Base-by-base conservation (phyloP, 2,797 vertebrate species). In the Molothrus ater region DNA sequence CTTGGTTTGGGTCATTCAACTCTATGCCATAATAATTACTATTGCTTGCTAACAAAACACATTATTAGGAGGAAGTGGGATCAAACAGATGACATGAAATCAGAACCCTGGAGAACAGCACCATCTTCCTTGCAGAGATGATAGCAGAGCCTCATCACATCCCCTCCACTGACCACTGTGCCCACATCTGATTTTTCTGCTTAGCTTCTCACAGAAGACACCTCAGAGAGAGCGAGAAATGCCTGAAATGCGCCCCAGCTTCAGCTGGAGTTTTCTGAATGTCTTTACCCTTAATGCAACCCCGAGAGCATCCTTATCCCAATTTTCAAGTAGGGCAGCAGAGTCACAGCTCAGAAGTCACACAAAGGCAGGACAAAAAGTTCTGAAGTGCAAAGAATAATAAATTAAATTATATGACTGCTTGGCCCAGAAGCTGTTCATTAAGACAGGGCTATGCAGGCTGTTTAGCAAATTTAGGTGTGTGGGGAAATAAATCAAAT, bases 401-500 rank as follows among this genome's bases (percentile, higher is more conserved):
- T 48, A 48, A 78, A 83, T 80, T n/a, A 28, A 86, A 60, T 74
- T 72, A 50, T 40, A n/a, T 19, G 38, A 57, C 34, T 79, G 19
- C 50, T 79, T 93, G 73, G 29, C 42, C 59, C 76, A 90, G 57
- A 68, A 92, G 11, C 48, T 90, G 88, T 12, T 88, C 51, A 88
- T 90, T 92, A 92, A 71, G 73, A 86, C 17, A 53, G 88, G 73
- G 50, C 25, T 71, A 22, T 43, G 42, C 57, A 88, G 57, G 45
- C 32, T 86, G 28, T 66, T 95, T 72, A 65, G 28, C 42, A 84
- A 72, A 74, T 66, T 75, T 66, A 75, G 19, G 17, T 65, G 17
- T 57, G 43, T 20, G 31, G 42, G 73, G 73, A 88, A 86, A 88
- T 72, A 78, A 94, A 73, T 89, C 72, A 78, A 88, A 65, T n/a